Evolutionary conservation across 2,113 vertebrate species (phyloP).

Genomic region (Charadrius vociferus): DNA sequence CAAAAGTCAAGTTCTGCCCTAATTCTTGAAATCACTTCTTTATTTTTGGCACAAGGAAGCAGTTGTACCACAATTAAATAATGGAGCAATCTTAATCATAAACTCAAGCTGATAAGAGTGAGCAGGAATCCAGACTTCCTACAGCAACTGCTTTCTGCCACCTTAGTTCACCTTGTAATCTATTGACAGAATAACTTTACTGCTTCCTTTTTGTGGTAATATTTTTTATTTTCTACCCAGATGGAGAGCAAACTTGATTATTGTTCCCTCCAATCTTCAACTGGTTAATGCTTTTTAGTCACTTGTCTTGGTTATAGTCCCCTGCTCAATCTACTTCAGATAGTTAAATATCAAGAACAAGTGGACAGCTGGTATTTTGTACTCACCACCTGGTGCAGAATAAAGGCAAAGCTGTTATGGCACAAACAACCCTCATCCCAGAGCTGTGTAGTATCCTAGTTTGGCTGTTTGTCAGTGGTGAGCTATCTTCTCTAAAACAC

Average conservation of each 20-base stretch:
- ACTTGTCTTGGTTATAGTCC: neutral
- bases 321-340: neutral
- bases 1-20: neutral
- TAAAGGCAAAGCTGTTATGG: neutral
- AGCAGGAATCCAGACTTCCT: neutral
- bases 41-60: neutral
- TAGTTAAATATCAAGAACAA: neutral
- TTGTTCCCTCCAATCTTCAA: neutral
- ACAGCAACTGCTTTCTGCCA: neutral
- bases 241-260: neutral
- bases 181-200: neutral
- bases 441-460: neutral
- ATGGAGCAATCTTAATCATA: neutral
- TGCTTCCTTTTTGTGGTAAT: neutral
- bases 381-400: neutral
- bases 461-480: neutral
- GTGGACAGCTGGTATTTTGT: constrained; percentile 21
- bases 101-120: neutral
- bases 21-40: neutral
- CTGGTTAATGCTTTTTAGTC: neutral
- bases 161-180: neutral
- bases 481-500: neutral
- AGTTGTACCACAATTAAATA: neutral
- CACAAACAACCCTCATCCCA: neutral
- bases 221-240: neutral